phyloP scores from a whole-genome alignment of 92 coral and sea anemone species.

The Desmophyllum pertusum region DNA sequence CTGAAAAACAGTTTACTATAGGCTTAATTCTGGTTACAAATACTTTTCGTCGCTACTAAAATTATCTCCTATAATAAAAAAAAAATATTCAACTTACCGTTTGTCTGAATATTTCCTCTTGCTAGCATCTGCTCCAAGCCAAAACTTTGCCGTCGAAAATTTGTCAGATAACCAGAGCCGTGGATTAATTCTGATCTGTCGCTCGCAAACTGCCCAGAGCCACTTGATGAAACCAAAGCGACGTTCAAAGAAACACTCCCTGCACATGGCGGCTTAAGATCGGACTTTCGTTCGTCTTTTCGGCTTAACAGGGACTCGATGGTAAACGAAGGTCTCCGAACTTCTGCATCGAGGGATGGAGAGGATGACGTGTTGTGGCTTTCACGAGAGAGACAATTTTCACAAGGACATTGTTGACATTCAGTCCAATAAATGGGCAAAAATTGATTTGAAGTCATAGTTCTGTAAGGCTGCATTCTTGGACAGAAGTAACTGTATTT shows the following conservation, averaged over 20 bases:
- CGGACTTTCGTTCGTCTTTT: constrained; percentile 9
- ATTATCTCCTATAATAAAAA: too few species aligned
- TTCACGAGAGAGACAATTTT: constrained; percentile 16
- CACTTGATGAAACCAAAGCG: constrained; percentile 8
- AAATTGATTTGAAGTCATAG: neutral
- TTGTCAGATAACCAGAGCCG: neutral
- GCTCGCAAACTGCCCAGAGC: neutral
- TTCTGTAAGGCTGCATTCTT: constrained; percentile 35
- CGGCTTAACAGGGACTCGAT: constrained; percentile 29
- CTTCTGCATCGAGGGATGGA: neutral
- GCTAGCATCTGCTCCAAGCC: constrained; percentile 12
- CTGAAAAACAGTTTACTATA: too few species aligned
- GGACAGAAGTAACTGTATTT: neutral
- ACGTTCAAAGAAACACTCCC: neutral
- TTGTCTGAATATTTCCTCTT: constrained; percentile 22
- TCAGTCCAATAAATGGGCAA: constrained; percentile 39
- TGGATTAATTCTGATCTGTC: neutral
- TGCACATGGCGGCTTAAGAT: neutral
- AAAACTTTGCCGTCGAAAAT: constrained; percentile 9
- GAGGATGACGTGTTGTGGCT: neutral
- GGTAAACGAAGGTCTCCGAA: constrained; percentile 26
- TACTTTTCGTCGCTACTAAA: neutral
- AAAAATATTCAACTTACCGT: neutral
- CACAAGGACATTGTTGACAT: constrained; percentile 18
- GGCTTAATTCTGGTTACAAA: neutral